Percentiles rank a stretch among this genome's conserved stretches.
phyloP scores from a whole-genome alignment of 1,140 invertebrate species.

The Calliopsis andreniformis region DNA sequence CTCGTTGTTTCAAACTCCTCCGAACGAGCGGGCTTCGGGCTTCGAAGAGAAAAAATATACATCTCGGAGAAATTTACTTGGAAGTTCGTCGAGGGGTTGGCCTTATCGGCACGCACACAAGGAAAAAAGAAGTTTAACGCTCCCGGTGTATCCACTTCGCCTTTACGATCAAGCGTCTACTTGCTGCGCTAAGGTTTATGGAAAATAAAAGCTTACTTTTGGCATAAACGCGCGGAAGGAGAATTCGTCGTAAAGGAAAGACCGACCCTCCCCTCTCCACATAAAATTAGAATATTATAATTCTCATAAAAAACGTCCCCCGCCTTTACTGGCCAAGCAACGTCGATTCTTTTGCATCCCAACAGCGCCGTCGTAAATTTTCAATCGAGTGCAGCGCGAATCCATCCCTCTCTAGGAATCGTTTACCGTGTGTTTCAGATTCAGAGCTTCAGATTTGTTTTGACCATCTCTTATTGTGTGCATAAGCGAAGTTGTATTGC shows the following conservation, averaged over 20 bases:
- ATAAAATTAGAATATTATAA: slow-evolving; percentile 76
- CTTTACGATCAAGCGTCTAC: slow-evolving; percentile 59
- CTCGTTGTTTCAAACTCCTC: slow-evolving; percentile 14
- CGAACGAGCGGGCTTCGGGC: not conserved
- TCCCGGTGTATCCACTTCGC: slow-evolving; percentile 45
- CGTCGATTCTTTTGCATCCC: slow-evolving; percentile 1
- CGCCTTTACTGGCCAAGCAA: not conserved
- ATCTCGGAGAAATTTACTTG: slow-evolving; percentile 43
- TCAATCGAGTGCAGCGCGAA: slow-evolving; percentile 38
- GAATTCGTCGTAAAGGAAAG: slow-evolving; percentile 60
- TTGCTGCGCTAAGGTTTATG: slow-evolving; percentile 67
- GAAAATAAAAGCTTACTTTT: slow-evolving; percentile 71
- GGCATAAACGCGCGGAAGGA: slow-evolving; percentile 54
- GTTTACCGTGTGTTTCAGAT: slow-evolving; percentile 32
- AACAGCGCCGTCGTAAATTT: slow-evolving; percentile 48
- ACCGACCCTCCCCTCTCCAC: no score
- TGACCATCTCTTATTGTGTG: slow-evolving; percentile 20
- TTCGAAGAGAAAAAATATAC: slow-evolving; percentile 7
- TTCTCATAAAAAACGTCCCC: slow-evolving; percentile 64
- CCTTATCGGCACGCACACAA: slow-evolving; percentile 53
- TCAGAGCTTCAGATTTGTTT: slow-evolving; percentile 48
- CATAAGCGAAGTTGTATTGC: not conserved
- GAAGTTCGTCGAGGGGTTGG: slow-evolving; percentile 34
- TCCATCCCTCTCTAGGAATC: slow-evolving; percentile 46
- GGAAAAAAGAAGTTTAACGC: slow-evolving; percentile 54